Conservation (phyloP, 1,140 invertebrate species). For the Mycetomoellerius zeteki region DNA sequence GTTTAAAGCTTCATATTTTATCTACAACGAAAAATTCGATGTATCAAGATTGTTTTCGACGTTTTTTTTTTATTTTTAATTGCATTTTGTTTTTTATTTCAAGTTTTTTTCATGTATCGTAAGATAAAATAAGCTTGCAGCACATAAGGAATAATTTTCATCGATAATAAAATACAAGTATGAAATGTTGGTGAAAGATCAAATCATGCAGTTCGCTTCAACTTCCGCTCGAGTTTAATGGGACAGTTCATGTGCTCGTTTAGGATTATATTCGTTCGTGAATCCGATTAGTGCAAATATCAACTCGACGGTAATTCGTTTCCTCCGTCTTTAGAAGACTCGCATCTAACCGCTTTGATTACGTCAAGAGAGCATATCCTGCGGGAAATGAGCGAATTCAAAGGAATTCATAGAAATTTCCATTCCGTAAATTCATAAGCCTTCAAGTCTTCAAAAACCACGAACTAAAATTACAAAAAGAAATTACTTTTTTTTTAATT, state of each 20-base stretch:
- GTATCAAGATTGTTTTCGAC: background rate
- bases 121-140: background rate
- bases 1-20: background rate
- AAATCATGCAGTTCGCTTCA: background rate
- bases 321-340: slow-evolving; percentile 21
- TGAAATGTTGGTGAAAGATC: background rate
- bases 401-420: background rate
- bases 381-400: slow-evolving; percentile 1
- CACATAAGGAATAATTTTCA: background rate
- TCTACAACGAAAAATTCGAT: background rate
- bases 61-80: background rate
- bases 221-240: slow-evolving; percentile 14
- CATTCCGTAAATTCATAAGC: background rate
- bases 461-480: background rate
- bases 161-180: background rate
- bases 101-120: background rate
- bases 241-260: background rate
- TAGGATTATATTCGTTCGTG: slow-evolving; percentile 17
- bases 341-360: slow-evolving; percentile 27
- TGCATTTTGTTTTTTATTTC: background rate
- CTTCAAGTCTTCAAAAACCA: background rate
- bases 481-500: background rate
- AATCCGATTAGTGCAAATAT: slow-evolving; percentile 39
- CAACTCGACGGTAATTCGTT: slow-evolving; percentile 38
- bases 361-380: background rate